phyloP scores from a whole-genome alignment of 2,113 vertebrate genomes.

The Chaetodon trifascialis region DNA sequence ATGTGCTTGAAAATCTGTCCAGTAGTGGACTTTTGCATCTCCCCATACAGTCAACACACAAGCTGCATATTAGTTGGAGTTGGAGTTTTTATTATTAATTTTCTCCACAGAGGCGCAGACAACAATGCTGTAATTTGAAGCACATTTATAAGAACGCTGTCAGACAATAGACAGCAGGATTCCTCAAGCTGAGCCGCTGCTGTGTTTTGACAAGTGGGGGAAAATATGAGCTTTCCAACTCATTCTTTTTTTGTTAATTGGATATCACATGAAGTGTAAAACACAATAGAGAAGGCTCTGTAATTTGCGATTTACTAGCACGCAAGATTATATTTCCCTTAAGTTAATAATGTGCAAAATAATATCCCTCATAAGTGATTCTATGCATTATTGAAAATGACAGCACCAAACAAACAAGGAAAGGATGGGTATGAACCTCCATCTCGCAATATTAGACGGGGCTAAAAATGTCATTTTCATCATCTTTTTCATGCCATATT shows the following conservation, averaged over 20 bases:
- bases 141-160: constrained; percentile 30
- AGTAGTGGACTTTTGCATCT: background rate
- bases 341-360: constrained; percentile 44
- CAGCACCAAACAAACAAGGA: constrained; percentile 31
- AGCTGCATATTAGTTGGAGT: background rate
- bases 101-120: constrained; percentile 8
- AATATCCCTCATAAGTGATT: constrained; percentile 43
- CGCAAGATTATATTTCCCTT: constrained; percentile 33
- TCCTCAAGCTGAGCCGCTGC: constrained; percentile 27
- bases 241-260: constrained; percentile 52
- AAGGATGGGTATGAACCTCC: constrained; percentile 9
- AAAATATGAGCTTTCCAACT: constrained; percentile 37
- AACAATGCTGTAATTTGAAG: constrained; percentile 36
- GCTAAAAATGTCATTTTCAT: constrained; percentile 45
- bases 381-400: constrained; percentile 44
- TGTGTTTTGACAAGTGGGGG: constrained; percentile 2
- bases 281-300: constrained; percentile 13
- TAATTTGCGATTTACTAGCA: constrained; percentile 36
- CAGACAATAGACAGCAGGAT: constrained; percentile 27
- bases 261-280: constrained; percentile 60
- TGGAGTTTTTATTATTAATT: constrained; percentile 9
- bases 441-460: constrained; percentile 23
- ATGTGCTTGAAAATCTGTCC: background rate
- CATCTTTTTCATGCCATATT: constrained; percentile 34
- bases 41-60: background rate